These are phyloP conservation scores for Ploceus nigricollis DNA, from an alignment of 2,113 vertebrate genomes.

Conservation along the genomic window DNA sequence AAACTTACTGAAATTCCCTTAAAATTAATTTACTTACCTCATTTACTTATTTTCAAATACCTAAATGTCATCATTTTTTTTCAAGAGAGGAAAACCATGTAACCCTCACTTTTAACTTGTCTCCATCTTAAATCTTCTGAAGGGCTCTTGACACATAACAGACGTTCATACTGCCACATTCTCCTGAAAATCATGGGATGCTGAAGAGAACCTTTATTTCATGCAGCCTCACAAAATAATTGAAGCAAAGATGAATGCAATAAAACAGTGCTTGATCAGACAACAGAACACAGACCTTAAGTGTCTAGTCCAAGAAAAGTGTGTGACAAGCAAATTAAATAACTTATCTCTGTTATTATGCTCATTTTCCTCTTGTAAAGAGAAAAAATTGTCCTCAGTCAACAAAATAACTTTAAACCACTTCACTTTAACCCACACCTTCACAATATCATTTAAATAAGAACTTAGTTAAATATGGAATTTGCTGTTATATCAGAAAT, in stretches of 20 bases:
- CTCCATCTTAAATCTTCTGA: background rate
- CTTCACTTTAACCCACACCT: background rate
- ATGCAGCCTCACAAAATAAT: background rate
- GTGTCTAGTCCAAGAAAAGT: background rate
- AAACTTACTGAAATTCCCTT: background rate
- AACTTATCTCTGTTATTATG: background rate
- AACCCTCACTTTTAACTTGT: background rate
- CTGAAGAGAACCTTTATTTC: background rate
- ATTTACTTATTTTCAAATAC: background rate
- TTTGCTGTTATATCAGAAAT: background rate
- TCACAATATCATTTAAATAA: background rate
- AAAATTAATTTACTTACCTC: background rate
- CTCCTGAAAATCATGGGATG: background rate
- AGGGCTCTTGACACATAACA: background rate
- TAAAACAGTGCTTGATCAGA: background rate
- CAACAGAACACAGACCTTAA: background rate
- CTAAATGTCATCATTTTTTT: background rate
- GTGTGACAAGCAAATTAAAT: background rate
- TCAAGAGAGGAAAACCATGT: background rate
- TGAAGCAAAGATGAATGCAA: background rate
- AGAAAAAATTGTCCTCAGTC: background rate
- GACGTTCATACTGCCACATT: background rate
- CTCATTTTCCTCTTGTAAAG: background rate
- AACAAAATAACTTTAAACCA: background rate
- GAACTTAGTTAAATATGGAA: background rate